Base-by-base conservation (phyloP, 2,888 invertebrate genomes). In the Ptilodon capucinus region DNA sequence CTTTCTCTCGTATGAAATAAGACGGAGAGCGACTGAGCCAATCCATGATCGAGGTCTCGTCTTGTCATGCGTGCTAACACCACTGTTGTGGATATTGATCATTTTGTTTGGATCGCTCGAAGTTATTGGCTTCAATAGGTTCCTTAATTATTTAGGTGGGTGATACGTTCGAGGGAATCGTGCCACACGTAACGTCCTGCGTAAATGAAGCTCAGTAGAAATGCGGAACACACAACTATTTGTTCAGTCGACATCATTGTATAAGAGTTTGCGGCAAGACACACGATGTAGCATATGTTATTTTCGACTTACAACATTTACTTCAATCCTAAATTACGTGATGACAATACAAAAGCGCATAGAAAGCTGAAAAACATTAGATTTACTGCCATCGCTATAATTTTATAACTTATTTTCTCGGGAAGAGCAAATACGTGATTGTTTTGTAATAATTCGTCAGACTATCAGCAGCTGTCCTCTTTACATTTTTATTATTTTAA, bases 201-300 rank as follows among this genome's bases (percentile, higher is more conserved):
- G 85, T 83, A 85, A 86, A 87, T 84, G 87, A 85, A 81, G 84
- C 84, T 84, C 76, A 71, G 82, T 90, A 90, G 90, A 90, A 90
- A 91, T 87, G 90, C 90, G 90, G 90, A 90, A 91, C 89, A 88
- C 84, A 88, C 74, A 83, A 81, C 84, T 86, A 85, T 89, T 89
- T 86, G 88, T 88, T 86, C 84, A 83, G 88, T 85, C 81, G 81
- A 85, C 88, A 87, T 84, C 81, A 90, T 91, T 91, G 90, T 90
- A 89, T 90, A 90, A 90, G 86, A 85, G 82, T 89, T 87, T 86
- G 86, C 76, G 75, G 81, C 84, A 87, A 82, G 76, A 74, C 81
- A 81, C 65, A 81, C 84, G 71, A 77, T 81, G 74, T 69, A 77
- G 85, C 86, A 86, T 88, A 83, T 81, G 85, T 89, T 89, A 87